Base-by-base conservation (phyloP, 2,797 vertebrate genomes). In the Centroberyx gerrardi region DNA sequence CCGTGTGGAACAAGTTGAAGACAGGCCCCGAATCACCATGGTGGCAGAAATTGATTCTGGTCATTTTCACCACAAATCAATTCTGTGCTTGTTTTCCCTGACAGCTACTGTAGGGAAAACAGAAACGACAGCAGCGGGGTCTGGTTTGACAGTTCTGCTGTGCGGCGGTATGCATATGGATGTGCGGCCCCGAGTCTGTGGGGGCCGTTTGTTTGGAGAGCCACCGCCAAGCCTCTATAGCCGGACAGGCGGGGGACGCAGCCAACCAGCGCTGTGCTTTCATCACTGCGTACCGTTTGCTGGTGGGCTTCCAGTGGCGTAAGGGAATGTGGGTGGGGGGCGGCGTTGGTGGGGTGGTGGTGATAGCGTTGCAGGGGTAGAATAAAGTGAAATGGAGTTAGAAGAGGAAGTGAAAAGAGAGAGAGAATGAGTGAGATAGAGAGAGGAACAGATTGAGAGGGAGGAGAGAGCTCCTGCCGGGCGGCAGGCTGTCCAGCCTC, bases 401-500 rank as follows among this genome's bases (percentile, higher is more conserved):
- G 78, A 69, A 65, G 67, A 81, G 74, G 72, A 80, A 78, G 84
- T 46, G 52, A 22, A 59, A 22, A 46, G 64, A 56, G 68, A 27
- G 67, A 72, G 71, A 67, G 78, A 66, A 53, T 54, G 52, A 76
- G 77, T 82, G 83, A 82, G 38, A 81, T 74, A 68, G 66, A 52
- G 65, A 38, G 18, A 84, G 77, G 73, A 77, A 74, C 46, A 81
- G 78, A 84, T 62, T 60, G 82, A 48, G 82, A 68, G 76, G 62
- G 69, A 85, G 59, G 90, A 78, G 80, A 73, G 86, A 93, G 90
- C 90, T 76, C 76, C 86, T 85, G 93, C 89, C 88, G 94, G 90
- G 91, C 90, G 87, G 90, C 92, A 91, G 79, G 90, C 96, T 96
- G 96, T 95, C 95, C 96, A 93, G 96, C 93, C 90, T 96, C 89